phyloP scores from a whole-genome alignment of 2,113 vertebrate genomes.

The Anseranas semipalmata region DNA sequence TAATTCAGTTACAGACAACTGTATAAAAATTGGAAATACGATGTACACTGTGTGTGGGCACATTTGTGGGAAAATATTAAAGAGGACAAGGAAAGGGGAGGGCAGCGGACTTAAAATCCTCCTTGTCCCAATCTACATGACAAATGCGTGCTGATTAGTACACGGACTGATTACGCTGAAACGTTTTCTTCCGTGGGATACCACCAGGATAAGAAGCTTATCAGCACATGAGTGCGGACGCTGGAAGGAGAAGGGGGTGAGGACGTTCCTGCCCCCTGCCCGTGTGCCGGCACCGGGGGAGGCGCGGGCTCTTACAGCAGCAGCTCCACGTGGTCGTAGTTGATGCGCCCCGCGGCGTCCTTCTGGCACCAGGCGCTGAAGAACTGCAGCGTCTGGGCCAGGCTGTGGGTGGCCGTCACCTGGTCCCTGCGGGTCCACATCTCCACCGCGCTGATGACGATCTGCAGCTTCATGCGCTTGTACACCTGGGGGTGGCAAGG shows the following conservation, averaged over 20 bases:
- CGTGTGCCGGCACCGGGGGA: too few species aligned
- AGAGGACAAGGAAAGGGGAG: background rate
- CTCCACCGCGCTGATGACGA: background rate
- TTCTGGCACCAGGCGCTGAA: background rate
- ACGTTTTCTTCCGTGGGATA: background rate
- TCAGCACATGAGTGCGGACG: background rate
- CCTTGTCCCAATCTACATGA: background rate
- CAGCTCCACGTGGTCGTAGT: background rate
- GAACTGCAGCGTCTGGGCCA: too few species aligned
- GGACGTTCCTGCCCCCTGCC: background rate
- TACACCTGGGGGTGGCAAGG: background rate
- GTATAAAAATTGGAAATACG: background rate
- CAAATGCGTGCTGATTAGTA: background rate
- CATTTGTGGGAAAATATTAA: background rate
- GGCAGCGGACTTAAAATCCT: background rate
- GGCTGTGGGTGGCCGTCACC: accelerated
- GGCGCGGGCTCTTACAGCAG: background rate
- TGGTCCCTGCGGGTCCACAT: background rate
- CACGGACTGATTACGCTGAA: background rate
- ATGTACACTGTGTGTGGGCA: background rate
- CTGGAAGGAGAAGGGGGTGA: background rate
- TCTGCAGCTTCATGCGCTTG: background rate
- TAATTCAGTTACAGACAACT: background rate
- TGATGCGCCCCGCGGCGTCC: background rate
- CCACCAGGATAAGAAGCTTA: background rate